A percentile compares a stretch with the other conserved stretches of the same genome.
phyloP scores from a whole-genome alignment of 2,113 vertebrate genomes.

The Gambusia affinis region DNA sequence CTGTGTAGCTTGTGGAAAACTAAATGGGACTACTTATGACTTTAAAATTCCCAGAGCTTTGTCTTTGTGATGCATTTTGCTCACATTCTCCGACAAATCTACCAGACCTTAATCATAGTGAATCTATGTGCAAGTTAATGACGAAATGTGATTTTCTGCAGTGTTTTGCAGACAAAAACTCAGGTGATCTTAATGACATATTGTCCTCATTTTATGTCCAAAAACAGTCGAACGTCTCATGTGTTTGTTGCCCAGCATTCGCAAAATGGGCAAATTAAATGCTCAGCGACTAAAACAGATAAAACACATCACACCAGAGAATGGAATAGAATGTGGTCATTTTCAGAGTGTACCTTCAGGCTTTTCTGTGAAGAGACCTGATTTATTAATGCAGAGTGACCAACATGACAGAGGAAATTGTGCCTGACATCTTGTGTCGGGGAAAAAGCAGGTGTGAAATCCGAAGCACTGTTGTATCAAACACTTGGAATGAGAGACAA shows the following conservation, averaged over 20 bases:
- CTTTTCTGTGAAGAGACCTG: conserved; percentile 18
- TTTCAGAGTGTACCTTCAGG: conserved; percentile 30
- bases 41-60: too few species aligned
- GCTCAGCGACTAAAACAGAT: conserved; percentile 3
- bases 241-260: neutral
- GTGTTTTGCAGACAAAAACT: neutral
- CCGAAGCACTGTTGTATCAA: neutral
- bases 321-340: conserved; percentile 7
- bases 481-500: conserved; percentile 1
- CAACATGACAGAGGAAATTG: conserved; percentile 22
- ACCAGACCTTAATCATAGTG: too few species aligned
- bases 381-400: conserved; percentile 33
- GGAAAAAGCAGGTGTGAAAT: conserved; percentile 28
- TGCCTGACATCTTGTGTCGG: conserved; percentile 22
- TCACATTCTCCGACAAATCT: too few species aligned
- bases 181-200: neutral
- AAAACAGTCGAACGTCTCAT: neutral
- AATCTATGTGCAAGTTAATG: too few species aligned
- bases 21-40: too few species aligned
- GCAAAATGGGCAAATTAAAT: neutral
- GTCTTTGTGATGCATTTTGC: too few species aligned
- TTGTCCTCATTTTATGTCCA: neutral
- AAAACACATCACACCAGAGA: conserved; percentile 3
- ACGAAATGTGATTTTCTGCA: too few species aligned
- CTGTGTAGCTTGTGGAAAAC: too few species aligned